phyloP scores from a whole-genome alignment of 2,797 vertebrate genomes.

The Lithobates sylvaticus region DNA sequence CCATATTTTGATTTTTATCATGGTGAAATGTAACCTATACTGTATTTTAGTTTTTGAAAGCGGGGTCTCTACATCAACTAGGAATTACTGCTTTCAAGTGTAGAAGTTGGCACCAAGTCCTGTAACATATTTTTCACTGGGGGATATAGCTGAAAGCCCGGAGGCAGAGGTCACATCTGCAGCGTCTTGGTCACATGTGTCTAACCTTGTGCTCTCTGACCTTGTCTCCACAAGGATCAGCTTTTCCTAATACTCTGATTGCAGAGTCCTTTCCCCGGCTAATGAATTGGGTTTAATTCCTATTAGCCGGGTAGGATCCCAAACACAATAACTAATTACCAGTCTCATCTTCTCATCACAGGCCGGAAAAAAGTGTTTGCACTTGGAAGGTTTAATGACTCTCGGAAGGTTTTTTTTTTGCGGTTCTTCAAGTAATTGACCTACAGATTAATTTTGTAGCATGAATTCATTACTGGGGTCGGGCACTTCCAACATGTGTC shows the following conservation, averaged over 20 bases:
- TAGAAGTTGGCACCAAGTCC: background rate
- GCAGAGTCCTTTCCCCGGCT: constrained; percentile 35
- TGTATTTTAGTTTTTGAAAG: background rate
- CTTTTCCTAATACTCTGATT: constrained; percentile 53
- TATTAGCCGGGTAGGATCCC: constrained; percentile 32
- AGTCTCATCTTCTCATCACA: constrained; percentile 37
- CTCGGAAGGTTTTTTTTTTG: background rate
- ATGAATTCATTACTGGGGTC: constrained; percentile 10
- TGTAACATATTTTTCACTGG: constrained; percentile 15
- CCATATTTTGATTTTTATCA: background rate
- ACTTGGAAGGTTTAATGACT: constrained; percentile 33
- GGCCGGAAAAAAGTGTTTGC: constrained; percentile 51
- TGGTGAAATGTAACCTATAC: background rate
- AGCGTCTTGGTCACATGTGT: constrained; percentile 50
- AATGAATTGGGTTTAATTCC: constrained; percentile 50
- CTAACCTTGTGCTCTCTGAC: constrained; percentile 36
- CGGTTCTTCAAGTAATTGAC: constrained; percentile 19
- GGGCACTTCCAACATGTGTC: background rate
- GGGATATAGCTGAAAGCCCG: constrained; percentile 20
- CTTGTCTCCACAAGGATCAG: constrained; percentile 51
- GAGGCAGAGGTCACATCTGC: constrained; percentile 61
- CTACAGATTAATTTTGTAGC: constrained; percentile 30
- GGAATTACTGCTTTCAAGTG: too few relatives aligned
- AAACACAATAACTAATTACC: constrained; percentile 53
- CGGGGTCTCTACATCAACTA: too few relatives aligned